Evolutionary conservation across 2,113 vertebrate species (phyloP), one percentile per base, ranked within the genome.

Genomic region (Thalassoma bifasciatum): DNA sequence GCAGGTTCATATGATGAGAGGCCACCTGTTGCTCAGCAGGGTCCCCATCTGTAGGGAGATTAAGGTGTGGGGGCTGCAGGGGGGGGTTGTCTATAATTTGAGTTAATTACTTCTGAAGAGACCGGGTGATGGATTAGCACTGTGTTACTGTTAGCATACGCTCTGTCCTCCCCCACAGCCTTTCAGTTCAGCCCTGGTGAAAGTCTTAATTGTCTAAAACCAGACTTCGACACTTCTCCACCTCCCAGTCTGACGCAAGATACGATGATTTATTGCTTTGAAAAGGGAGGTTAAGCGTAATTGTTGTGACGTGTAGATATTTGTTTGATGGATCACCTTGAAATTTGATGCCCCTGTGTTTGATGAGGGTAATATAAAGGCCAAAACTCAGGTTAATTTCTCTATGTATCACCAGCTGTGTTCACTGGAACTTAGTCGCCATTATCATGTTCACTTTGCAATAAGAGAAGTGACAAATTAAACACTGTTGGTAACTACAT

Each of bases 1-100:
- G 79, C 71, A 66, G 75, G 82, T 85, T 90, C 72, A 77, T 81
- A 78, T 79, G 84, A 68, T 72, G 24, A 86, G 84, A 68, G 68
- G 65, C 89, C 93, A 93, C 92, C 93, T 93, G 93, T 93, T 91
- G 91, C 87, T 92, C 75, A 51, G 83, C 77, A 42, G 72, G 84
- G 84, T 74, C 88, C 86, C 87, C 90, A 89, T 91, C 85, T 92
- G 91, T 72, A 77, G 87, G 74, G 79, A 83, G 88, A 91, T 82
- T 86, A 85, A 72, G 81, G 65, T 84, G 77, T 17, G 50, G 50
- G 74, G 69, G 75, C 51, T 37, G 66, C 77, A 72, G 77, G 49
- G 40, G 40, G 66, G 79, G 68, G 72, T 61, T 30, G 77, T 71
- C 66, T 85, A 51, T 86, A 84, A 90, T 89, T 87, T 84, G 81